Conservation (phyloP, 2,797 vertebrate genomes). For the Bovichtus diacanthus region DNA sequence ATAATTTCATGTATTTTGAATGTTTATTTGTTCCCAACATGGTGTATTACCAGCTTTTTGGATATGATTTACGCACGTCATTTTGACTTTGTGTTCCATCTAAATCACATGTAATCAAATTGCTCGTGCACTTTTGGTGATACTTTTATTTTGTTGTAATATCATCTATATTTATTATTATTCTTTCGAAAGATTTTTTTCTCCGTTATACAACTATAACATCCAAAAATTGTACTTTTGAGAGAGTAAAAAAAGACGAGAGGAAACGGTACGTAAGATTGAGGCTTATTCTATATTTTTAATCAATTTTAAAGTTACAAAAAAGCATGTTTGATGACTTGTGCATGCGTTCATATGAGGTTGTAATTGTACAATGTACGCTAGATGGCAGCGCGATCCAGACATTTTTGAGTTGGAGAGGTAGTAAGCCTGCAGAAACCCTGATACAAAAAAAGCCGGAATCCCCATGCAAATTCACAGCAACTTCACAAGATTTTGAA, state of each 20-base stretch:
- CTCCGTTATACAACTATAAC: background rate
- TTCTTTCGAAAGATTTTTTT: constrained; percentile 7
- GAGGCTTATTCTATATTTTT: background rate
- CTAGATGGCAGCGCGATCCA: constrained; percentile 99
- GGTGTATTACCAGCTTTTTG: constrained; percentile 32
- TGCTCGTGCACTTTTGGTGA: background rate
- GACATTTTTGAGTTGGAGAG: constrained; percentile 87
- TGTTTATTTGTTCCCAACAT: constrained; percentile 2
- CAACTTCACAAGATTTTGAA: constrained; percentile 84
- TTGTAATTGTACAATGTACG: constrained; percentile 91
- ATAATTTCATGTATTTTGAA: constrained; percentile 8
- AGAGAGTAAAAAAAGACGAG: constrained; percentile 18
- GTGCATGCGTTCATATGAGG: constrained; percentile 69
- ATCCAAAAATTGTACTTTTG: constrained; percentile 5
- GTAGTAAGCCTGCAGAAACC: constrained; percentile 76
- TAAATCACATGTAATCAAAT: constrained; percentile 9
- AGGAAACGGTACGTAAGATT: background rate
- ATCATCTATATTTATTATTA: background rate
- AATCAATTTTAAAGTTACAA: constrained; percentile 36
- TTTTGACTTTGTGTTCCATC: constrained; percentile 13
- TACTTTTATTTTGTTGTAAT: constrained; percentile 5
- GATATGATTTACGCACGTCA: constrained; percentile 7
- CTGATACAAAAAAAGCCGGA: constrained; percentile 80
- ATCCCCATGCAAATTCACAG: constrained; percentile 81
- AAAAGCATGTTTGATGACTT: constrained; percentile 66